Evolutionary conservation across 2,797 vertebrate genomes (phyloP).

Genomic region (Bovichtus diacanthus): DNA sequence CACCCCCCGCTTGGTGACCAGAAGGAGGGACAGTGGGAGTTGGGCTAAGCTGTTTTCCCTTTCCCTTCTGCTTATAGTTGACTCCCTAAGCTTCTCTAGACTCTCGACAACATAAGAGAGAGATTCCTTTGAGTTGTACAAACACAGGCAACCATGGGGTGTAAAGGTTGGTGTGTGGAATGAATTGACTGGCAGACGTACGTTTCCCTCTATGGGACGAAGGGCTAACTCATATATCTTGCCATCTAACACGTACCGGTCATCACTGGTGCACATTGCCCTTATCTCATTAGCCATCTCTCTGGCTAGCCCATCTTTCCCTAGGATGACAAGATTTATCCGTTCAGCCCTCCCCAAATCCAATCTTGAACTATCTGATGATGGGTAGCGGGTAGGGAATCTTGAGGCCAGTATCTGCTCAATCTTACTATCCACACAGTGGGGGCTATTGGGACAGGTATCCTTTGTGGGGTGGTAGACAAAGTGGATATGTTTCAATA

Average conservation of each 20-base stretch:
- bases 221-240: constrained; percentile 94
- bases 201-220: constrained; percentile 97
- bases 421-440: constrained; percentile 92
- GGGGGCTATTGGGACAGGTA: constrained; percentile 92
- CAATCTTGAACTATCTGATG: constrained; percentile 80
- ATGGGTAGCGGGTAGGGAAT: constrained; percentile 89
- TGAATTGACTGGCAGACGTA: constrained; percentile 95
- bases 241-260: constrained; percentile 94
- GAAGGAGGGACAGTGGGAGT: constrained; percentile 90
- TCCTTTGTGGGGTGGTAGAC: constrained; percentile 98
- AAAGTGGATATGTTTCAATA: constrained; percentile 98
- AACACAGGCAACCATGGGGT: constrained; percentile 96
- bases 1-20: constrained; percentile 95
- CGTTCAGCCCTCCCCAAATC: constrained; percentile 89
- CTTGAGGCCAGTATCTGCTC: constrained; percentile 90
- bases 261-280: constrained; percentile 94
- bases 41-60: constrained; percentile 88
- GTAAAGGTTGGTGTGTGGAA: constrained; percentile 97
- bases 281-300: constrained; percentile 98
- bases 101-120: constrained; percentile 96
- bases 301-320: constrained; percentile 94
- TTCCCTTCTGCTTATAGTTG: constrained; percentile 89
- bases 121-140: constrained; percentile 98
- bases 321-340: constrained; percentile 97
- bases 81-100: constrained; percentile 93